Base-by-base conservation (phyloP, 2,113 vertebrate species). In the Trinectes maculatus region DNA sequence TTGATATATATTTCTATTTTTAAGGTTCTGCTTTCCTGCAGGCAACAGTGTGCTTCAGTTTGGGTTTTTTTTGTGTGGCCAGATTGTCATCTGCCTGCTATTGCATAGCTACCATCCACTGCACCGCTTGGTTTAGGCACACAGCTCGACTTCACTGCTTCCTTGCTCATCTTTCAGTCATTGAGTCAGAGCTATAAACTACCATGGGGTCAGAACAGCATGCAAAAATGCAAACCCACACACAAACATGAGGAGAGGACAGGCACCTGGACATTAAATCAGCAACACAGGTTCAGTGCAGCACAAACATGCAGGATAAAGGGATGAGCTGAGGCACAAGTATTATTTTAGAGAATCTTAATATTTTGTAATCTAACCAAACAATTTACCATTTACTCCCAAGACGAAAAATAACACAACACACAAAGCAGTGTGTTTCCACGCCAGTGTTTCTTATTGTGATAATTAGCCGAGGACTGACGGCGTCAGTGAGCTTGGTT, bases 121-220 rank as follows among this genome's bases (percentile, higher is more conserved):
- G n/a, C n/a, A n/a, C n/a, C n/a, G n/a, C n/a, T n/a, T n/a, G n/a
- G n/a, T n/a, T n/a, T n/a, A n/a, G n/a, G n/a, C n/a, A n/a, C n/a
- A n/a, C n/a, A n/a, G n/a, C n/a, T n/a, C n/a, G 29, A 31, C 29
- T 31, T 5, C 4, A 31, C 8, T 31, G 29, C 29, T 31, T 31
- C 29, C 29, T 8, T 31, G 8, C 4, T 31, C 4, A 93, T 49
- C 92, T 95, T 96, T 96, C 95, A 93, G 92, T 92, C 95, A 96
- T 96, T 94, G 96, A 95, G 79, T 95, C 94, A 93, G 94, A 95
- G 94, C 95, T 96, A 92, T 96, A 96, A 93, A 96, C 91, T 91
- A 95, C 51, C 89, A 95, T 94, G 72, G 93, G 94, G 84, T 95
- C 94, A 84, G 57, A 70, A 25, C 76, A 93, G 91, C 89, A 91